A percentile compares a stretch with the other conserved stretches of the same genome.
Conservation (phyloP, 2,797 vertebrate genomes). For the Sebastes matsubarae region DNA sequence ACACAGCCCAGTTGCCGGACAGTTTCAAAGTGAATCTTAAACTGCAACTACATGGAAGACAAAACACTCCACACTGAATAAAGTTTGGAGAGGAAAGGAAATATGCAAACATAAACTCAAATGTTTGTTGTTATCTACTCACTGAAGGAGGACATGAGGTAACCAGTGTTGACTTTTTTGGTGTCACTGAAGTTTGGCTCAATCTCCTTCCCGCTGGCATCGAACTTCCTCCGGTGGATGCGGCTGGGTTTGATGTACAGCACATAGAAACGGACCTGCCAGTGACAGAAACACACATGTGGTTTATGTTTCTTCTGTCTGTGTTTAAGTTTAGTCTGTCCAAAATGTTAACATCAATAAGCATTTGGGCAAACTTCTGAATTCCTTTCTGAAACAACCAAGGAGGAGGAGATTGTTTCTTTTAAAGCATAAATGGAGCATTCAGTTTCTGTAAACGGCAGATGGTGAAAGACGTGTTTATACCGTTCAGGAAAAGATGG, state of each 20-base stretch:
- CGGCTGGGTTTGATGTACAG: slow-evolving; percentile 83
- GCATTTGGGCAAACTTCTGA: not conserved
- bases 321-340: not conserved
- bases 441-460: not conserved
- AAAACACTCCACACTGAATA: not conserved
- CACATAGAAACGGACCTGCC: slow-evolving; percentile 84
- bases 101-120: not conserved
- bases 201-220: slow-evolving; percentile 85
- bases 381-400: not conserved
- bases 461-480: not conserved
- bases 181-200: slow-evolving; percentile 91
- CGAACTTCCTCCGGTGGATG: slow-evolving; percentile 87
- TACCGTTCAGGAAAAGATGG: not conserved
- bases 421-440: not conserved
- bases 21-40: not conserved
- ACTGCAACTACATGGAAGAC: not conserved
- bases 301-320: not conserved
- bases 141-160: slow-evolving; percentile 92
- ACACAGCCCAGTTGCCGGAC: not conserved
- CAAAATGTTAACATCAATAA: not conserved
- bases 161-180: slow-evolving; percentile 89
- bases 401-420: not conserved
- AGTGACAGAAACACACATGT: not conserved
- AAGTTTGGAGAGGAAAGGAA: not conserved
- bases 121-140: slow-evolving; percentile 60